Percentiles rank a stretch among this genome's conserved stretches.
Evolutionary conservation across 2,888 invertebrate species (phyloP).

Genomic region (Orthosia gracilis): DNA sequence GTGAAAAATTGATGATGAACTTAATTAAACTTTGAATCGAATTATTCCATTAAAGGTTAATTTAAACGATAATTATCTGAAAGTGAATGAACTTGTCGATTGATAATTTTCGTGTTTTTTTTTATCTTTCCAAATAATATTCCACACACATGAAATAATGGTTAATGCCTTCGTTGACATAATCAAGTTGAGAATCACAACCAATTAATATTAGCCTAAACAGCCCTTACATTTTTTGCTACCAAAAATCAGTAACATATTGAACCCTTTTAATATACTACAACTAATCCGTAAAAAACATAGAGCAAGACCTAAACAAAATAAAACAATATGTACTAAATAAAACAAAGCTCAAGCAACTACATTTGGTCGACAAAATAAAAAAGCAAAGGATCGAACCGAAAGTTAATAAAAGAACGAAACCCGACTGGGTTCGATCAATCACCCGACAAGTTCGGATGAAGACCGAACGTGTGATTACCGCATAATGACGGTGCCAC

Average conservation of each 20-base stretch:
- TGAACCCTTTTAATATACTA: constrained; percentile 2
- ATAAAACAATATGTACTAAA: constrained; percentile 39
- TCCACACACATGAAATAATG: background rate
- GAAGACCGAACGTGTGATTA: constrained; percentile 75
- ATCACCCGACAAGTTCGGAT: constrained; percentile 73
- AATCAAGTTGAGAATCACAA: background rate
- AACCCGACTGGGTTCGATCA: constrained; percentile 70
- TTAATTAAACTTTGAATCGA: background rate
- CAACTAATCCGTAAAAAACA: constrained; percentile 43
- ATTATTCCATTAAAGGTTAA: background rate
- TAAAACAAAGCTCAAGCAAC: constrained; percentile 52
- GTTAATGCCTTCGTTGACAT: background rate
- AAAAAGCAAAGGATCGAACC: constrained; percentile 38
- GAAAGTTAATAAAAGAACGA: constrained; percentile 62
- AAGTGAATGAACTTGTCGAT: background rate
- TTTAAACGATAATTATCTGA: background rate
- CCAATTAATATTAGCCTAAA: background rate
- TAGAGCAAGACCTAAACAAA: constrained; percentile 21
- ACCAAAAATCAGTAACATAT: background rate
- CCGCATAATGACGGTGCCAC: constrained; percentile 71
- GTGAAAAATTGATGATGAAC: background rate
- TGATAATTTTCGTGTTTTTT: too few relatives aligned
- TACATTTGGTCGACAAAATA: constrained; percentile 35
- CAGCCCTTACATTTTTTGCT: background rate
- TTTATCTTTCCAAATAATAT: background rate